Evolutionary conservation across 2,888 invertebrate genomes (phyloP).

Genomic region (Bembecia ichneumoniformis): DNA sequence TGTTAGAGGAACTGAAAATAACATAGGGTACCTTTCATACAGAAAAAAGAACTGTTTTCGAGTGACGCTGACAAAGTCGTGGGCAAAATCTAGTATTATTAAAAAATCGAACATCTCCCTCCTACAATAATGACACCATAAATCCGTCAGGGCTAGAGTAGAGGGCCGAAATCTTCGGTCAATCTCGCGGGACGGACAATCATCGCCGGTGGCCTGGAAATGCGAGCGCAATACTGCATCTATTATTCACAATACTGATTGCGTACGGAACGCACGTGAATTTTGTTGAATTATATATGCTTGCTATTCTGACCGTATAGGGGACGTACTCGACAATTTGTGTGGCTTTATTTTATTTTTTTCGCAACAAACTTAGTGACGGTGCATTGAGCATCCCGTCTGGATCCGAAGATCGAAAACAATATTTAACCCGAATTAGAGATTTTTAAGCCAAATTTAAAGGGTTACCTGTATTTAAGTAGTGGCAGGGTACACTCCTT

Average conservation of each 20-base stretch:
- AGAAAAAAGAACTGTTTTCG: too few relatives aligned
- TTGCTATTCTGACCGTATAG: constrained; percentile 39
- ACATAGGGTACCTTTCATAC: too few relatives aligned
- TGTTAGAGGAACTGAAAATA: too few relatives aligned
- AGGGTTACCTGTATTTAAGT: too few relatives aligned
- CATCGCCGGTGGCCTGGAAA: constrained; percentile 32
- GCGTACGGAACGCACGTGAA: constrained; percentile 68
- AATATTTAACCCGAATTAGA: too few relatives aligned
- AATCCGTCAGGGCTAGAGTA: constrained; percentile 41
- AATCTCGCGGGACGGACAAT: constrained; percentile 63
- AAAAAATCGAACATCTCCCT: constrained; percentile 8
- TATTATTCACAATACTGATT: constrained; percentile 72
- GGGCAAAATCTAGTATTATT: not conserved
- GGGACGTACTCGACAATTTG: constrained; percentile 30
- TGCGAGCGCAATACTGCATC: constrained; percentile 24
- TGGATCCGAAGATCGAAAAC: too few relatives aligned
- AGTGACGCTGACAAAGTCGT: too few relatives aligned
- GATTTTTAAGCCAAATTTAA: too few relatives aligned
- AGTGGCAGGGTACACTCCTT: too few relatives aligned
- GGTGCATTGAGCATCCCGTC: too few relatives aligned
- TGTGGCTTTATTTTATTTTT: too few relatives aligned
- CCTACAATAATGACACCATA: constrained; percentile 27
- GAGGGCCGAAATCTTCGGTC: constrained; percentile 43
- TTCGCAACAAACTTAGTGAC: too few relatives aligned
- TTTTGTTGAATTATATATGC: constrained; percentile 60